These are phyloP conservation scores for Ochropleura leucogaster DNA, from an alignment of 2,888 invertebrate genomes.

Conservation along the genomic window DNA sequence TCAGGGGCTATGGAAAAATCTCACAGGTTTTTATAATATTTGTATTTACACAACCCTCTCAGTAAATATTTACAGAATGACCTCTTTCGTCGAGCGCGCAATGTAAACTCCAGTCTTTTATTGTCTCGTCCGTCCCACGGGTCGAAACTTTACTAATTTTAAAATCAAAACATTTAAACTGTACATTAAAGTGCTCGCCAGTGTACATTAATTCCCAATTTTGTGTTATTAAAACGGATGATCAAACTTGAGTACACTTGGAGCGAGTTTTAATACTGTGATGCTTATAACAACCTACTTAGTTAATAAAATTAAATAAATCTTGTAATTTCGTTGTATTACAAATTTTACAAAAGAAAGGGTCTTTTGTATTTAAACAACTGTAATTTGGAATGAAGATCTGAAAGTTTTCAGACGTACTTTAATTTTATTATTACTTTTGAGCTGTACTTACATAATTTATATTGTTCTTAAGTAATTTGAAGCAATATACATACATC, in stretches of 20 bases:
- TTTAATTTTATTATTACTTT: conserved; percentile 15
- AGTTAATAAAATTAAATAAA: conserved; percentile 46
- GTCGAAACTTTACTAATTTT: conserved; percentile 61
- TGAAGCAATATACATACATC: background rate
- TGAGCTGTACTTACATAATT: background rate
- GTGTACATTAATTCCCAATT: conserved; percentile 62
- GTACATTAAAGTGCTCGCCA: conserved; percentile 52
- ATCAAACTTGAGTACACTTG: conserved; percentile 59
- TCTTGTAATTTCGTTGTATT: conserved; percentile 28
- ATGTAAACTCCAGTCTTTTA: conserved; percentile 59
- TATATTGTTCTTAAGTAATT: background rate
- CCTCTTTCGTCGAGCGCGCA: conserved; percentile 55
- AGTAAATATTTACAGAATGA: conserved; percentile 61
- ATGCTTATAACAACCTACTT: conserved; percentile 37
- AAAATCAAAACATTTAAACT: conserved; percentile 62
- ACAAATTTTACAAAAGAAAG: conserved; percentile 31
- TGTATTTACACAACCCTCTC: conserved; percentile 59
- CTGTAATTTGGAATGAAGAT: conserved; percentile 22
- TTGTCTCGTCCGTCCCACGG: conserved; percentile 52
- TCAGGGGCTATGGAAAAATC: conserved; percentile 32
- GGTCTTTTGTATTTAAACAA: conserved; percentile 31
- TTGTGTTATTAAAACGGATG: conserved; percentile 59
- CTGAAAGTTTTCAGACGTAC: conserved; percentile 8
- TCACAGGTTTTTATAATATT: conserved; percentile 64
- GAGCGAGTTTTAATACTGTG: conserved; percentile 36